Percentiles rank a stretch among this genome's conserved stretches.
Evolutionary conservation across 37 sponge, comb jelly and placozoan species (phyloP).

Genomic region (Amphimedon queenslandica): DNA sequence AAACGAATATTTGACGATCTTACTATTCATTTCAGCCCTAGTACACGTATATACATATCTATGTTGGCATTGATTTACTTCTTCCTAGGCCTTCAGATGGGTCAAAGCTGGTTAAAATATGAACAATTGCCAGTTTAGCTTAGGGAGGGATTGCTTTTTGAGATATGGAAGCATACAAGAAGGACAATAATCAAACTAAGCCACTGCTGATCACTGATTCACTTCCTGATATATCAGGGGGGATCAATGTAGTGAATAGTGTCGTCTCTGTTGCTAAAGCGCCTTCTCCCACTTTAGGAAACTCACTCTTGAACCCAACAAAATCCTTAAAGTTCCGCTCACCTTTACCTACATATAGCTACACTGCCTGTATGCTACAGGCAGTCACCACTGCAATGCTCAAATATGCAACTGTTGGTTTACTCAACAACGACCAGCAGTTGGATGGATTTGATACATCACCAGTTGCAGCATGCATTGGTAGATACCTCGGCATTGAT

Average conservation of each 20-base stretch:
- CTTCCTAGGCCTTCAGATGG: constrained; percentile 62
- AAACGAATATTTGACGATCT: no score
- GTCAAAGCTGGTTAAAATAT: constrained; percentile 61
- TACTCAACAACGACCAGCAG: not conserved
- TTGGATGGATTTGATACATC: constrained; percentile 64
- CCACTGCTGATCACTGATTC: not conserved
- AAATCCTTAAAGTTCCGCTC: constrained; percentile 2
- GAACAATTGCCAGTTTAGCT: constrained; percentile 60
- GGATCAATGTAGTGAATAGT: not conserved
- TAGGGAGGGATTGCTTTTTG: constrained; percentile 68
- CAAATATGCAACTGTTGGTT: constrained; percentile 12
- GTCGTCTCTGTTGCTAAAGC: not conserved
- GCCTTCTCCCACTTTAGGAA: not conserved
- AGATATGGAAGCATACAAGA: constrained; percentile 71
- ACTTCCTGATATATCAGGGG: not conserved
- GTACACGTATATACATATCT: not conserved
- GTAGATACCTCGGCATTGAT: constrained; percentile 89
- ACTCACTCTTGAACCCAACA: not conserved
- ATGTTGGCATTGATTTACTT: constrained; percentile 1
- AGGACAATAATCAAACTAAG: not conserved
- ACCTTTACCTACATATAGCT: constrained; percentile 14
- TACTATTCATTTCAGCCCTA: not conserved
- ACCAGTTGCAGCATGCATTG: constrained; percentile 84
- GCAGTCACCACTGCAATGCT: constrained; percentile 4
- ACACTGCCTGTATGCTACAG: not conserved